Evolutionary conservation across 2,888 invertebrate species (phyloP).

Genomic region (Agrotis exclamationis): DNA sequence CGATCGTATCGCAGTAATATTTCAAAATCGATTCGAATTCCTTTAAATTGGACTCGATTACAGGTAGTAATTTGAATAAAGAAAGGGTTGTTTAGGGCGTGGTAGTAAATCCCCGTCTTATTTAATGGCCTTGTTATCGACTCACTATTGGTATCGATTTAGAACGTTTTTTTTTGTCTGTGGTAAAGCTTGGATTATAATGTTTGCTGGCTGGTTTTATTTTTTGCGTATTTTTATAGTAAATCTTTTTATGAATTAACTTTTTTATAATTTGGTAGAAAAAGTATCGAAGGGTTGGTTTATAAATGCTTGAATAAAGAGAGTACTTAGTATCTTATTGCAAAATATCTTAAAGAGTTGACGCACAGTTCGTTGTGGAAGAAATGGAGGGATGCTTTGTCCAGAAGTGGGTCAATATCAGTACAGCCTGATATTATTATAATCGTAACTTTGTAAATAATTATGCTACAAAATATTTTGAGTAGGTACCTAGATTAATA

Average conservation of each 20-base stretch:
- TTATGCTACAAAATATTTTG: too few relatives aligned
- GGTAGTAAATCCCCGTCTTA: slow-evolving; percentile 75
- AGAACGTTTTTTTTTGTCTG: not conserved
- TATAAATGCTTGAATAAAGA: not conserved
- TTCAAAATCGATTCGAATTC: slow-evolving; percentile 67
- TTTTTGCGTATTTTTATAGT: not conserved
- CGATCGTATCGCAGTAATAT: slow-evolving; percentile 45
- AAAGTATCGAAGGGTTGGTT: not conserved
- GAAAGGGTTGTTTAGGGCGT: slow-evolving; percentile 70
- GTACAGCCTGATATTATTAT: too few relatives aligned
- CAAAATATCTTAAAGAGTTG: too few relatives aligned
- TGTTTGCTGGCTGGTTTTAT: not conserved
- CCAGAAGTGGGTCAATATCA: too few relatives aligned
- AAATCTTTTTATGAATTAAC: not conserved
- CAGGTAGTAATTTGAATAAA: slow-evolving; percentile 79
- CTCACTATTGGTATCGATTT: slow-evolving; percentile 22
- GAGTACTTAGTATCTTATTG: too few relatives aligned
- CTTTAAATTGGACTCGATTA: slow-evolving; percentile 68
- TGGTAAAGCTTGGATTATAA: slow-evolving; percentile 7
- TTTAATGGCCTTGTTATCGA: slow-evolving; percentile 77
- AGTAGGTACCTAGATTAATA: too few relatives aligned
- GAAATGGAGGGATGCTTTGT: too few relatives aligned
- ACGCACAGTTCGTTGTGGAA: too few relatives aligned
- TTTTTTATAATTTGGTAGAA: not conserved
- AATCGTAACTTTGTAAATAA: too few relatives aligned